These are phyloP conservation scores for Pempheris klunzingeri DNA, from an alignment of 2,797 vertebrate species.

Conservation along the genomic window DNA sequence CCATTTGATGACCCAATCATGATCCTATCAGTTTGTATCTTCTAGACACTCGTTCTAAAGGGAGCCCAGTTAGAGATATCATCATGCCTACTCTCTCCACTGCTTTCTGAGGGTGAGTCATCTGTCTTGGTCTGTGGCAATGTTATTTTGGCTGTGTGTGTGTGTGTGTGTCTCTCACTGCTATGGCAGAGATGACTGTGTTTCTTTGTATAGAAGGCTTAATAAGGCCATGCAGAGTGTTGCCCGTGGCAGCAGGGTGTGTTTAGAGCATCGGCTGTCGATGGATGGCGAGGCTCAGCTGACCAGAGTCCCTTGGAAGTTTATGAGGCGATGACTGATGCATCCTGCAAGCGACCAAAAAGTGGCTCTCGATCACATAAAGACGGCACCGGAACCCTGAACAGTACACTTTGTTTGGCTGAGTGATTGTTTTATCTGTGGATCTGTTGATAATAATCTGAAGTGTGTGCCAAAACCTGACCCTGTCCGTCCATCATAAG, in stretches of 20 bases:
- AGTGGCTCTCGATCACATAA: slow-evolving; percentile 11
- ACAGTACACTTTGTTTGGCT: not conserved
- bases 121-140: not conserved
- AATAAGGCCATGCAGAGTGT: slow-evolving; percentile 32
- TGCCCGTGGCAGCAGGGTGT: slow-evolving; percentile 25
- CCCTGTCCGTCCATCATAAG: not conserved
- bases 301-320: slow-evolving; percentile 16
- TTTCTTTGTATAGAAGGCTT: slow-evolving; percentile 32
- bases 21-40: no score
- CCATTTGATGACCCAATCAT: no score
- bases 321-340: not conserved
- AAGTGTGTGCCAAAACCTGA: not conserved
- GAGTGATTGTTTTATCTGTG: slow-evolving; percentile 20
- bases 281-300: slow-evolving; percentile 12
- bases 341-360: slow-evolving; percentile 1
- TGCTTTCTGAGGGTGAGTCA: no score
- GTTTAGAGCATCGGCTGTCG: slow-evolving; percentile 27
- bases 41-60: no score
- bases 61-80: no score
- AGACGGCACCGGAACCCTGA: slow-evolving; percentile 4
- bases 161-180: slow-evolving; percentile 7
- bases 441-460: slow-evolving; percentile 30
- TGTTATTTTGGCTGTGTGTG: slow-evolving; percentile 20
- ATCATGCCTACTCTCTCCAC: no score
- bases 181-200: slow-evolving; percentile 10